Base-by-base conservation (phyloP, 2,113 vertebrate genomes). In the Melanocharis versteri region DNA sequence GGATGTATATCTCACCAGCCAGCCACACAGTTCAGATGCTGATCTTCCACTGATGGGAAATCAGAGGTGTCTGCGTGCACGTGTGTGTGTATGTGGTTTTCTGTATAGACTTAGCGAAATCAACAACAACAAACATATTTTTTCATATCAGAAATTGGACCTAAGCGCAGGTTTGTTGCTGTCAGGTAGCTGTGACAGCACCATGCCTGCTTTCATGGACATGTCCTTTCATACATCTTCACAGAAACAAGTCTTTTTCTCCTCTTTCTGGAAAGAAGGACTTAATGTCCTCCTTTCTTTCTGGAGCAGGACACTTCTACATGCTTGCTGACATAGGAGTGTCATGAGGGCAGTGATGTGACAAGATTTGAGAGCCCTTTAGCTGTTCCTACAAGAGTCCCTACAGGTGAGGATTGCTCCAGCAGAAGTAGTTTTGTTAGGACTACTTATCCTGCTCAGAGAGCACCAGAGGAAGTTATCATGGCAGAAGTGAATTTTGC, bases 61-160 rank as follows among this genome's bases (percentile, higher is more conserved):
- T 64, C 53, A 66, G 30, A 15, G 7, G 10, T 2, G 8, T 6
- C 16, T 40, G 26, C 2, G 1, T 64, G 19, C 6, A 0, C 22
- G 6, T 23, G 4, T 39, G 17, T 39, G 20, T 37, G 27, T 28
- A 6, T 40, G 33, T 21, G 9, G 13, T 66, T 80, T 56, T 51
- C 35, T 69, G 23, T 27, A 19, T 6, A 19, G 31, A 9, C 18
- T 50, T 70, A 50, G 28, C 26, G 66, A 91, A 81, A 83, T 56
- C 27, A 85, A 35, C 4, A 4, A 33, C 7, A 18, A 8, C 47
- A 33, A 50, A 23, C 7, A 27, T 20, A 35, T 66, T 56, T 80
- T 56, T 83, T 73, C 6, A 0, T 60, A 44, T 26, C 54, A 90
- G 87, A 84, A 83, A 48, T 48, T 44, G 15, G 11, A 73, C 30